Conservation (phyloP, 2,113 vertebrate genomes). For the Aegithalos caudatus region DNA sequence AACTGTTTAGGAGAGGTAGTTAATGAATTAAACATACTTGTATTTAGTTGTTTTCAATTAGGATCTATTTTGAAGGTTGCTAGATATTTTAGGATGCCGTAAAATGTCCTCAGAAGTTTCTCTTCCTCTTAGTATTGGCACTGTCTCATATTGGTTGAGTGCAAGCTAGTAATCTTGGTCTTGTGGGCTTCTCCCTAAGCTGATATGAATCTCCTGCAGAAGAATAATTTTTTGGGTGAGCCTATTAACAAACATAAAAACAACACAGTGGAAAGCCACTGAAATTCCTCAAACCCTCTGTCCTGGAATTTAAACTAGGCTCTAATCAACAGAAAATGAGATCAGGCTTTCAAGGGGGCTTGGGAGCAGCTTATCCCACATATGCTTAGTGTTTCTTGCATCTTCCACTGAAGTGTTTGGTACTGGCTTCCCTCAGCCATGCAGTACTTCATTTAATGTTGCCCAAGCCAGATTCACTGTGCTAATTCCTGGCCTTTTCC, state of each 20-base stretch:
- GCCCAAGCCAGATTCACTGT: background rate
- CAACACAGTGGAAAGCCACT: conserved; percentile 18
- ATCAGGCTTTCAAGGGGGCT: background rate
- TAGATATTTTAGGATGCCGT: conserved; percentile 14
- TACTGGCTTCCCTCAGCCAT: background rate
- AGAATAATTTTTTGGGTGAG: background rate
- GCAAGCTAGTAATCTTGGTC: background rate
- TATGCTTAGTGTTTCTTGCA: background rate
- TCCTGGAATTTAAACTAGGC: background rate
- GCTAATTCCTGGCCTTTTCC: background rate
- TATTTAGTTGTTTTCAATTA: conserved; percentile 20
- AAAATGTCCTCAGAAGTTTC: conserved; percentile 22
- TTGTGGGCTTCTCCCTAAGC: conserved; percentile 13
- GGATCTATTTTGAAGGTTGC: background rate
- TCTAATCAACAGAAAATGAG: background rate
- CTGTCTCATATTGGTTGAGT: background rate
- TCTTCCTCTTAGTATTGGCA: conserved; percentile 35
- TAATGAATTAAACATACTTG: conserved; percentile 44
- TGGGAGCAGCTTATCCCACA: background rate
- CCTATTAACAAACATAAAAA: conserved; percentile 8
- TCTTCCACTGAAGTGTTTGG: background rate
- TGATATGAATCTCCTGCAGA: background rate
- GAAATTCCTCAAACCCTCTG: conserved; percentile 36
- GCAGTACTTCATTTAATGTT: rapidly evolving
- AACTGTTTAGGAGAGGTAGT: background rate